Conservation (phyloP, 2,888 invertebrate species). For the Exephanes ischioxanthus region DNA sequence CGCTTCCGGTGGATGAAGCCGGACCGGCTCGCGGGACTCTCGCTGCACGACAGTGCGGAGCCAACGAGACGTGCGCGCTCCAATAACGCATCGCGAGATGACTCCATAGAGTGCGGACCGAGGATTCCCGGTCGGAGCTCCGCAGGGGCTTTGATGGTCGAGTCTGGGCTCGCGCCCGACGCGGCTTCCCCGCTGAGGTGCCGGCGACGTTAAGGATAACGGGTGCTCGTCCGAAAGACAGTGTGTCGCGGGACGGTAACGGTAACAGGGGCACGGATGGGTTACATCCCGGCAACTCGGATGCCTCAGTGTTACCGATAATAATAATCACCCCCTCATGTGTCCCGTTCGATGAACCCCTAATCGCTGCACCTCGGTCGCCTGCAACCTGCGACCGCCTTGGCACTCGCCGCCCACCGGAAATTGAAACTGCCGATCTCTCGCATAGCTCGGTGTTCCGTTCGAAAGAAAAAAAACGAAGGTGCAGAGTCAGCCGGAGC, state of each 20-base stretch:
- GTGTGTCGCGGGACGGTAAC: slow-evolving; percentile 56
- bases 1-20: neutral
- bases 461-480: too few species aligned
- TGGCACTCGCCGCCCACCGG: neutral
- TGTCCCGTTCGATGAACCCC: slow-evolving; percentile 50
- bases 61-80: slow-evolving; percentile 36
- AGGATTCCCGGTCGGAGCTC: slow-evolving; percentile 38
- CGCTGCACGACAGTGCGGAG: slow-evolving; percentile 22
- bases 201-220: slow-evolving; percentile 63
- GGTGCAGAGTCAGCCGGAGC: too few species aligned
- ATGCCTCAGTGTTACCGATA: slow-evolving; percentile 15
- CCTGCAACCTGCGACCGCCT: neutral
- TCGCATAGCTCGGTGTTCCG: neutral
- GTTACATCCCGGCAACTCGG: neutral
- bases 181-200: slow-evolving; percentile 10
- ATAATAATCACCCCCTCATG: slow-evolving; percentile 51
- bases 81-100: slow-evolving; percentile 32
- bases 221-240: slow-evolving; percentile 60
- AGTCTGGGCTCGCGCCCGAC: slow-evolving; percentile 4
- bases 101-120: slow-evolving; percentile 18
- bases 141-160: slow-evolving; percentile 59
- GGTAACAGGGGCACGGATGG: slow-evolving; percentile 59
- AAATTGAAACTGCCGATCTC: slow-evolving; percentile 14
- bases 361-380: neutral
- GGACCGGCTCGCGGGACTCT: neutral